A percentile compares a stretch with the other conserved stretches of the same genome.
These are phyloP conservation scores for Anolis carolinensis DNA, from an alignment of 2,113 vertebrate species.

Conservation along the genomic window DNA sequence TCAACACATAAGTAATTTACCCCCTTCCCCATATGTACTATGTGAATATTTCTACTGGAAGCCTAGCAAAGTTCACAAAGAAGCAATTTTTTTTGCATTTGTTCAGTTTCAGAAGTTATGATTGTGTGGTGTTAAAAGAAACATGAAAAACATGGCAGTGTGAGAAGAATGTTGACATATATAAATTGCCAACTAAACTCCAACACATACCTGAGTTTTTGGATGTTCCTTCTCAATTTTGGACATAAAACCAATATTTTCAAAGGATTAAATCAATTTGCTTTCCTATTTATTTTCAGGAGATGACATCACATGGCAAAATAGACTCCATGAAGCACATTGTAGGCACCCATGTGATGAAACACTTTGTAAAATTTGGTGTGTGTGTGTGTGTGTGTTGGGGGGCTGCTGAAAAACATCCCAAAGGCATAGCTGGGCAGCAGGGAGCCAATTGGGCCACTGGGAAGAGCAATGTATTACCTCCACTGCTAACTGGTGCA, in stretches of 20 bases:
- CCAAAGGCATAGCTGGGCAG: no score
- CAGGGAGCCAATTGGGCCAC: no score
- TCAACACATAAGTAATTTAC: not conserved
- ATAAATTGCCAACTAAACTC: not conserved
- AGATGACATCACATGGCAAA: no score
- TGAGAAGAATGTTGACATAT: not conserved
- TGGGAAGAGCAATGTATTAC: no score
- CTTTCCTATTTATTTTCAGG: not conserved
- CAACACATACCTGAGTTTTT: not conserved
- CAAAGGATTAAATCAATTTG: no score
- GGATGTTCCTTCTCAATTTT: not conserved
- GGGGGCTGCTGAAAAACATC: no score
- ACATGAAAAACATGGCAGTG: not conserved
- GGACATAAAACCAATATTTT: no score
- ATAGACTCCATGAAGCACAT: not conserved
- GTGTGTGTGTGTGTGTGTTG: no score
- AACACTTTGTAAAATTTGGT: no score
- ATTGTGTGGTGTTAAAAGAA: not conserved
- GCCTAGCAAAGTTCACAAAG: not conserved
- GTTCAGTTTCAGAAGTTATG: not conserved
- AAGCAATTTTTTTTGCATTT: not conserved
- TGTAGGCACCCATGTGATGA: no score
- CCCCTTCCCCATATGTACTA: not conserved
- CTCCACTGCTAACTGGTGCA: no score
- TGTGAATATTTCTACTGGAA: not conserved